Percentiles rank a stretch among this genome's conserved stretches.
Conservation (phyloP, 2,888 invertebrate species). For the Malachius bipustulatus region DNA sequence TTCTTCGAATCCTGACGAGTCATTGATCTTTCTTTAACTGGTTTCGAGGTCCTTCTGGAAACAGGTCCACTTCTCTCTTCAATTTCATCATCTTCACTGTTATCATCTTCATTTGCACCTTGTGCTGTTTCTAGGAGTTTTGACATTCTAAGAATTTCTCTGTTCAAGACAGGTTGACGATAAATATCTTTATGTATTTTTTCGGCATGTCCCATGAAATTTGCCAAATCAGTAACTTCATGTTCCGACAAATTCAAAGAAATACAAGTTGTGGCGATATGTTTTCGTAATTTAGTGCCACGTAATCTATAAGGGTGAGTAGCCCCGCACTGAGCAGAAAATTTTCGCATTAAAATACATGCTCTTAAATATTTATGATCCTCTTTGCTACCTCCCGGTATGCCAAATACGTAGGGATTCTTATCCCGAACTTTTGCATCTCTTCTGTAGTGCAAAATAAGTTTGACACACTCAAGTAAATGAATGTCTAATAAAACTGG, state of each 20-base stretch:
- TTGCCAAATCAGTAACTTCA: constrained; percentile 20
- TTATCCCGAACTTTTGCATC: constrained; percentile 4
- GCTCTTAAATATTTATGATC: constrained; percentile 17
- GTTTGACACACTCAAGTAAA: constrained; percentile 1
- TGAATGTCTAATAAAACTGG: constrained; percentile 8
- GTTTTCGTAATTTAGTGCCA: constrained; percentile 21
- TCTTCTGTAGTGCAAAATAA: constrained; percentile 6
- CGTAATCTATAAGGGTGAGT: constrained; percentile 17
- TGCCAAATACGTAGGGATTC: constrained; percentile 9
- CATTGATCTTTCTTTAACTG: too few species aligned
- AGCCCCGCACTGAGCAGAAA: constrained; percentile 21
- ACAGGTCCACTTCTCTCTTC: too few species aligned
- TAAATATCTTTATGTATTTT: constrained; percentile 22
- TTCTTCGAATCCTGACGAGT: too few species aligned
- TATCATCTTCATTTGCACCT: constrained; percentile 10
- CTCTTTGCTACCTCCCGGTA: neutral
- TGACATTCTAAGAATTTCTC: constrained; percentile 20
- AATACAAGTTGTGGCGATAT: constrained; percentile 22
- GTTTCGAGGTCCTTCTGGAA: too few species aligned
- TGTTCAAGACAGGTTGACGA: constrained; percentile 17
- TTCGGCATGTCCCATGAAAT: constrained; percentile 23
- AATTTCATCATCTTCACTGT: too few species aligned
- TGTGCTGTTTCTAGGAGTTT: constrained; percentile 18
- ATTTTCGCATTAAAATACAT: constrained; percentile 19
- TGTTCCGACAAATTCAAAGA: constrained; percentile 19